Evolutionary conservation across 2,888 invertebrate genomes (phyloP).

Genomic region (Cotesia congregata): DNA sequence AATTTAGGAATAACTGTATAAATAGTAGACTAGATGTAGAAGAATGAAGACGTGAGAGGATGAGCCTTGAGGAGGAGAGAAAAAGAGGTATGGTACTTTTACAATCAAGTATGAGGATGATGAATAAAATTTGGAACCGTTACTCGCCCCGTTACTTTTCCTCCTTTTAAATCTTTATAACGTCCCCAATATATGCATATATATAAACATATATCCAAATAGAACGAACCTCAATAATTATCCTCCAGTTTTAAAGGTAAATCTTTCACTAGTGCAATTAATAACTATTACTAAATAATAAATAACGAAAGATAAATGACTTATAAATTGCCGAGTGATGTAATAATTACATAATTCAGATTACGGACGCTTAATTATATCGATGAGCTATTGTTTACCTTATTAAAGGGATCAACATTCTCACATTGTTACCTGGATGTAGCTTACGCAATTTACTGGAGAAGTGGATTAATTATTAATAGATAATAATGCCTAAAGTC

Average conservation of each 20-base stretch:
- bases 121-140: slow-evolving; percentile 55
- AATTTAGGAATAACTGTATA: neutral
- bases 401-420: neutral
- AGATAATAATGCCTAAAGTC: neutral
- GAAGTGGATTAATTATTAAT: neutral
- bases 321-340: neutral
- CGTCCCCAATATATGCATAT: slow-evolving; percentile 33
- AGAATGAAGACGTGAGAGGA: slow-evolving; percentile 7
- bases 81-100: slow-evolving; percentile 4
- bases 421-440: neutral
- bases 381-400: neutral
- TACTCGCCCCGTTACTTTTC: slow-evolving; percentile 61
- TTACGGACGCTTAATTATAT: neutral
- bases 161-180: slow-evolving; percentile 52
- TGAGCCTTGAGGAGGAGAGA: slow-evolving; percentile 8
- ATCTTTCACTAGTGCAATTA: neutral
- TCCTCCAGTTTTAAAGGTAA: neutral
- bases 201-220: neutral
- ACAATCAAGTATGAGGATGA: slow-evolving; percentile 41
- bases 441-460: neutral
- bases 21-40: neutral
- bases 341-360: neutral
- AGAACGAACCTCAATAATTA: neutral
- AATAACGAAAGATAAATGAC: neutral
- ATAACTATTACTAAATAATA: neutral